Base-by-base conservation (phyloP, 2,113 vertebrate species). In the Gallinago undulata region DNA sequence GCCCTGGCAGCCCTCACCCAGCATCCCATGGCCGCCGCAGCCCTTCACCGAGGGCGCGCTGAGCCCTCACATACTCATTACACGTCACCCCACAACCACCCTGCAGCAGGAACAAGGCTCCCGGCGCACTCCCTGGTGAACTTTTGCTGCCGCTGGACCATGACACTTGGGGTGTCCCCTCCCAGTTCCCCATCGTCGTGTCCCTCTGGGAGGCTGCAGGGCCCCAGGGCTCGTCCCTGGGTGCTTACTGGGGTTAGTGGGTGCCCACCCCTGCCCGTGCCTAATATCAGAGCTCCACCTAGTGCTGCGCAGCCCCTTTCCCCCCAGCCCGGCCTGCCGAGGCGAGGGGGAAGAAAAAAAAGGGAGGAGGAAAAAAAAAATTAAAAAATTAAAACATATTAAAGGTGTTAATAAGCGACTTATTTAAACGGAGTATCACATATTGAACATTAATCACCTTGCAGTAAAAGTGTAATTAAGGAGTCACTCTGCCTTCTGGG, bases 401-500 rank as follows among this genome's bases (percentile, higher is more conserved):
- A 93, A 96, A 96, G 90, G 96, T 95, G 92, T 95, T 90, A 89
- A 90, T 96, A 97, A 97, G 95, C 69, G 96, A 92, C 96, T 97
- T 94, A 96, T 94, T 97, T 94, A 97, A 97, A 97, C 63, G 68
- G 94, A 97, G 96, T 96, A 96, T 96, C 96, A 94, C 97, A 97
- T 96, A 97, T 97, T 96, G 97, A 96, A 93, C 97, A 97, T 97
- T 97, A 97, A 97, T 97, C 97, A 97, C 97, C 95, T 82, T 11
- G 93, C 97, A 92, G 96, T 96, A 96, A 97, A 97, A 97, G 94
- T 95, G 97, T 97, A 97, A 97, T 97, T 97, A 98, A 96, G 90
- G 91, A 95, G 76, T 90, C 86, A 95, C 90, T 97, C 97, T 94
- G 97, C 95, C 96, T 96, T 97, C 96, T 79, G 70, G 95, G 92